Evolutionary conservation across 2,113 vertebrate species (phyloP).

Genomic region (Platysternon megacephalum): DNA sequence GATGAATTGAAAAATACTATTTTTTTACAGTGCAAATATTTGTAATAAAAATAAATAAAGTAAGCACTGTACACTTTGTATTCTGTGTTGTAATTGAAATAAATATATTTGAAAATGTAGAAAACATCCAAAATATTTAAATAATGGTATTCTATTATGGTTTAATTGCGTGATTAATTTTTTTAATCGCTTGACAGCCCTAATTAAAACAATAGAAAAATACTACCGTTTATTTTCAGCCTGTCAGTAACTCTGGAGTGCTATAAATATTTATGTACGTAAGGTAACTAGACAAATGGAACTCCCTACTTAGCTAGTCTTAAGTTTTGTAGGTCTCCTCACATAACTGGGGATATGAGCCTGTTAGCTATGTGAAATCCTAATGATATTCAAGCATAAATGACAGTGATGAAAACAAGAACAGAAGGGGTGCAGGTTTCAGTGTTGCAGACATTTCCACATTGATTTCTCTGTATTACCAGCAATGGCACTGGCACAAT

Average conservation of each 20-base stretch:
- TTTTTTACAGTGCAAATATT: no score
- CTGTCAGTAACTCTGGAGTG: slow-evolving; percentile 37
- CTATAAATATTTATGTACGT: slow-evolving; percentile 64
- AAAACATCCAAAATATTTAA: no score
- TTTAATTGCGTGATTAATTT: no score
- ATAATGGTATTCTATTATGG: no score
- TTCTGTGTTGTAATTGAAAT: no score
- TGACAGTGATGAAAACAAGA: background rate
- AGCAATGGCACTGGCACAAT: background rate
- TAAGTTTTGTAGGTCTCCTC: slow-evolving; percentile 17
- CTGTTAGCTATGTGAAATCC: background rate
- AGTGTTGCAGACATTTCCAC: background rate
- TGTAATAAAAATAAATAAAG: background rate
- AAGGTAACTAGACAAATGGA: slow-evolving; percentile 48
- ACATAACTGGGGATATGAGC: background rate
- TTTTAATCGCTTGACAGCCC: no score
- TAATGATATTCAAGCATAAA: background rate
- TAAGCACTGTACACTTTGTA: no score
- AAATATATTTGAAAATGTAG: no score
- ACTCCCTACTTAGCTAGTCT: background rate
- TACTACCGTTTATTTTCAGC: slow-evolving; percentile 60
- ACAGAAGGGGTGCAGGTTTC: fast-evolving
- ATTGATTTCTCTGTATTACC: background rate
- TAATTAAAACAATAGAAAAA: slow-evolving; percentile 14
- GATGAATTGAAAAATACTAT: no score